Evolutionary conservation across 1,140 invertebrate species (phyloP), one percentile per base, ranked within the genome.

Genomic region (Drosophila obscura): DNA sequence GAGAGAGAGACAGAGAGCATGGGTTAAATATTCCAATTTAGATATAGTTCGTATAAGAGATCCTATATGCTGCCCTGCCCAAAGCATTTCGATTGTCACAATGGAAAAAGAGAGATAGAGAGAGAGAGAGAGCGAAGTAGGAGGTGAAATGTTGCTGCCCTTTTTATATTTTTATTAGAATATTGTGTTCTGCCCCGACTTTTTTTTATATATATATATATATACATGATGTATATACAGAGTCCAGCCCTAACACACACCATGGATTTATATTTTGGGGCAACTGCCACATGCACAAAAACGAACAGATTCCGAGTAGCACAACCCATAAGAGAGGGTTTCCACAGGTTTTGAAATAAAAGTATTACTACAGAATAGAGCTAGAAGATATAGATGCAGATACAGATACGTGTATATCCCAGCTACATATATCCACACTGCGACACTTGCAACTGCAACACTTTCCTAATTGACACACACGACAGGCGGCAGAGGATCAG

Each of bases 311-410:
- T 45, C 19, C n/a, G 9, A 56, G 19, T 45, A 55, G 39, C 48
- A 50, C 24, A 39, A 39, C 16, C 44, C 8, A 52, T 61, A 66
- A 24, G 7, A 74, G 15, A 63, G 31, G 28, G 35, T 4, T 13
- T 57, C 51, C 55, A 50, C 60, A 76, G 77, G 60, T 73, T 59
- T 77, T 77, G 53, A 62, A 77, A 68, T 49, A 7, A 69, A 76
- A 82, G 77, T 80, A 80, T 80, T 80, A 80, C 66, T 80, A 80
- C 39, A 65, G 19, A 55, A 55, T 80, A 80, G 65, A 16, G 39
- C 56, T 46, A 31, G n/a, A 46, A 69, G 39, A 64, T 31, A 50
- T 43, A 43, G 45, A 19, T 19, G 19, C 22, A 24, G 8, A 31
- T 31, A 9, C 31, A 31, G 31, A 8, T 19, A 19, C 19, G 19